Conservation (phyloP, 2,113 vertebrate genomes). For the Eidolon helvum region DNA sequence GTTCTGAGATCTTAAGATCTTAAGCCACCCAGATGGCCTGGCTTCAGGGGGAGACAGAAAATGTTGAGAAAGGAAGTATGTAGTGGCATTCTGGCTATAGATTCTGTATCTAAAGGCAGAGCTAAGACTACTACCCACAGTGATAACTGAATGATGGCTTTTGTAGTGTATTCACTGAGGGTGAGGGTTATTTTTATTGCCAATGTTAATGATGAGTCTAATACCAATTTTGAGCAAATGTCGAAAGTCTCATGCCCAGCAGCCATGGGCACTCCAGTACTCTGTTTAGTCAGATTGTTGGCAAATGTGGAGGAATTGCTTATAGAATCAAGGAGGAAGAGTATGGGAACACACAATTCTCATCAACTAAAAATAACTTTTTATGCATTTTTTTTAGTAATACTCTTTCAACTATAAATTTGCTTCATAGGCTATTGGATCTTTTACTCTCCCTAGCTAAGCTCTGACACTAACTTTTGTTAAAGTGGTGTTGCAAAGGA, state of each 20-base stretch:
- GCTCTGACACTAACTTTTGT: constrained; percentile 35
- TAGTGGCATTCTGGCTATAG: not conserved
- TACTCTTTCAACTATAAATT: not conserved
- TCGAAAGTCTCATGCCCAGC: not conserved
- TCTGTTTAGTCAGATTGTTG: not conserved
- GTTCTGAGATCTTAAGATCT: no score
- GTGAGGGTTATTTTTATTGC: not conserved
- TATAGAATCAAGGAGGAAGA: not conserved
- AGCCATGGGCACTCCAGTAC: not conserved
- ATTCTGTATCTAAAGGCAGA: not conserved
- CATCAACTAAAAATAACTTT: constrained; percentile 21
- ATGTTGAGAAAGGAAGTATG: not conserved
- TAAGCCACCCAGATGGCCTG: no score
- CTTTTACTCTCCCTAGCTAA: not conserved
- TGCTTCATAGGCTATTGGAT: not conserved
- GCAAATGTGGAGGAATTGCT: not conserved
- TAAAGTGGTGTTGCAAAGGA: not conserved
- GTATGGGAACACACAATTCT: not conserved
- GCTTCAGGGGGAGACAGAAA: not conserved
- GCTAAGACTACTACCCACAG: not conserved
- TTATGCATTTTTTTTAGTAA: not conserved
- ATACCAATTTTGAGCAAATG: not conserved
- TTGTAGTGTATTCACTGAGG: not conserved
- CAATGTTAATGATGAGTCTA: not conserved
- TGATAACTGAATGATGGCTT: not conserved